Percentiles rank a stretch among this genome's conserved stretches.
These are phyloP conservation scores for Halcyon senegalensis DNA, from an alignment of 2,113 vertebrate species.

Conservation along the genomic window DNA sequence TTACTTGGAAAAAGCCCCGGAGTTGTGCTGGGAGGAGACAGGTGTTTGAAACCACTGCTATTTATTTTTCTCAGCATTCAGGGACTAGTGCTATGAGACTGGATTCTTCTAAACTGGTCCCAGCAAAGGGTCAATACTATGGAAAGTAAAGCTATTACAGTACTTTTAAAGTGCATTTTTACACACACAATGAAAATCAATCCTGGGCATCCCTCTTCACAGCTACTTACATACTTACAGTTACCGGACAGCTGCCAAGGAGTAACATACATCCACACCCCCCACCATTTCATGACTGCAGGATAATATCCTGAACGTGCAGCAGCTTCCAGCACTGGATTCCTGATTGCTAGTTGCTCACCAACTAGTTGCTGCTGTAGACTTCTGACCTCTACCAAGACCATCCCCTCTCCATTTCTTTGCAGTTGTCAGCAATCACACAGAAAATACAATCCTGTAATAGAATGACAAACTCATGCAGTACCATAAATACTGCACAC, in stretches of 20 bases:
- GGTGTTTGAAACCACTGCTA: not conserved
- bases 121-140: not conserved
- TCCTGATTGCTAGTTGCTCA: not conserved
- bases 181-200: not conserved
- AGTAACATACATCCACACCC: accelerated
- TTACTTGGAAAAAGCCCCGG: not conserved
- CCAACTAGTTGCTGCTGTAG: not conserved
- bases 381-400: not conserved
- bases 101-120: not conserved
- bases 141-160: not conserved
- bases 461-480: not conserved
- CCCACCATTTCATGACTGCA: not conserved
- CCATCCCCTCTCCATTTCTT: not conserved
- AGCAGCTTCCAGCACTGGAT: not conserved
- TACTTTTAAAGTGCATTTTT: not conserved
- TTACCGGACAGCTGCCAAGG: not conserved
- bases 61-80: not conserved
- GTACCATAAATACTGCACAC: not conserved
- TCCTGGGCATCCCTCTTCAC: not conserved
- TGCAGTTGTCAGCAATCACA: not conserved
- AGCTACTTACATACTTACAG: not conserved
- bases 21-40: not conserved
- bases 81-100: not conserved
- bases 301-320: accelerated
- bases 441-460: not conserved